Base-by-base conservation (phyloP, 1,140 invertebrate species). In the Eufriesea mexicana region DNA sequence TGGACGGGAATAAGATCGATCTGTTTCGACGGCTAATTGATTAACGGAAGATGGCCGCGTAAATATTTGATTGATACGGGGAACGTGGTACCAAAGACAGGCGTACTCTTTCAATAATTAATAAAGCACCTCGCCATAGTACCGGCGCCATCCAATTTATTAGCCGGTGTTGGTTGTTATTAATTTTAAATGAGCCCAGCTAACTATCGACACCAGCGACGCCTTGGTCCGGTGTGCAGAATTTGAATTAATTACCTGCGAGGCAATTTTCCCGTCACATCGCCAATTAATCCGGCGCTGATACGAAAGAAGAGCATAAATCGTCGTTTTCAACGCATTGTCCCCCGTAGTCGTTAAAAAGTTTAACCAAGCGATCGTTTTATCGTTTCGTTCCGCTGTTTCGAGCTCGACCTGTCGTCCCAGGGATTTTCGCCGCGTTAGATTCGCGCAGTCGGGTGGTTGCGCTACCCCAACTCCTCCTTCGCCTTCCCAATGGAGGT, bases 161-260 rank as follows among this genome's bases (percentile, higher is more conserved):
- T 61, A 79, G 14, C 16, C 1, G 20, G 12, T 9, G 20, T 14
- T 1, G n/a, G 42, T 81, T 67, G 62, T 73, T 81, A 64, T 67
- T 66, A 75, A 81, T 64, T 75, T 81, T 76, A 67, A 75, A 76
- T 62, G 62, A 81, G 45, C 10, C 51, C 28, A 6, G 62, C 55
- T 74, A 28, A 80, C 57, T 72, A 16, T 23, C 28, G 4, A 0
- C 9, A 12, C 35, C 35, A 2, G 35, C 72, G n/a, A 47, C 51
- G 23, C 35, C 47, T 35, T 25, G 68, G 45, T n/a, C 20, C 7
- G 18, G 2, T 45, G 2, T 25, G 9, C 28, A 25, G 12, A 18
- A 71, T 42, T 49, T 70, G 23, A 47, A 73, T 81, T 75, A 81
- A 55, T 70, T 73, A 73, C 42, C 47, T 18, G 35, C 35, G 23